Evolutionary conservation across 2,797 vertebrate species (phyloP).

Genomic region (Artibeus lituratus): DNA sequence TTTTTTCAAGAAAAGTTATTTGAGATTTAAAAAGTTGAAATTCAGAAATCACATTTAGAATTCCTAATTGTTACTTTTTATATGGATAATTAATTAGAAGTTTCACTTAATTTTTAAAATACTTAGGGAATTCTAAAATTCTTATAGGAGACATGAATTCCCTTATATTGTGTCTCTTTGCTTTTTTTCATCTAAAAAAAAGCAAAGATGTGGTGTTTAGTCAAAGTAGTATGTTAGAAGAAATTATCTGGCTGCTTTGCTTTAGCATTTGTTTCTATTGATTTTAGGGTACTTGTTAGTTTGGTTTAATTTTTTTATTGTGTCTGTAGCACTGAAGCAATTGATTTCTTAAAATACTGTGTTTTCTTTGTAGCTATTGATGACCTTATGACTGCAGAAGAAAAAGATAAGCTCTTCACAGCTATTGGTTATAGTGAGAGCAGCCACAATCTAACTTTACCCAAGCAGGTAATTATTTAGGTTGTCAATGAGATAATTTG

Average conservation of each 20-base stretch:
- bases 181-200: not conserved
- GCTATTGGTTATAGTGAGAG: conserved; percentile 97
- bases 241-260: not conserved
- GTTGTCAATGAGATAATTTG: not conserved
- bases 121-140: not conserved
- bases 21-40: conserved; percentile 24
- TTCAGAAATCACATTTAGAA: not conserved
- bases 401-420: conserved; percentile 94
- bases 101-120: conserved; percentile 18
- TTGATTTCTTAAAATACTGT: not conserved
- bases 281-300: not conserved
- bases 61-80: conserved; percentile 8
- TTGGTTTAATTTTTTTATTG: conserved; percentile 4
- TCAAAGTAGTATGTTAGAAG: not conserved
- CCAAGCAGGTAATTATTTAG: conserved; percentile 86
- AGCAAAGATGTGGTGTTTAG: not conserved
- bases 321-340: not conserved
- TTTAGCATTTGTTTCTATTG: not conserved
- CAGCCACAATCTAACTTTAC: conserved; percentile 88
- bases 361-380: conserved; percentile 85
- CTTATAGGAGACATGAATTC: not conserved
- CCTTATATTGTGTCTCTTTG: not conserved
- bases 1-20: conserved; percentile 16
- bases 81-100: not conserved
- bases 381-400: conserved; percentile 92